Base-by-base conservation (phyloP, 2,797 vertebrate species). In the Prunella strophiata region DNA sequence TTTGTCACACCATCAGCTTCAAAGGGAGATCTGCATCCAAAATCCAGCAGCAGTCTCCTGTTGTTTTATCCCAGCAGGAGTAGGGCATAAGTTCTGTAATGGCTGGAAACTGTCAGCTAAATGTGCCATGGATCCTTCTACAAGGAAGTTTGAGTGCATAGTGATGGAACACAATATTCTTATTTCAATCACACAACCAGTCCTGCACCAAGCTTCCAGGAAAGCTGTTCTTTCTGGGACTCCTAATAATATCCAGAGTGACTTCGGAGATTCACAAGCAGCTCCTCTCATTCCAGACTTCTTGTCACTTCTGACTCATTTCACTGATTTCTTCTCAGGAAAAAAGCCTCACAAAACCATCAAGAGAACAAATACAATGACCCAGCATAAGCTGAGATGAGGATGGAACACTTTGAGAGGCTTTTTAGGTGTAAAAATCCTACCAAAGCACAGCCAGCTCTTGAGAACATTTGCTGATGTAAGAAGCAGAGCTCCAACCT, bases 11-110 rank as follows among this genome's bases (percentile, higher is more conserved):
- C 19, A 17, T 16, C 27, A 11, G 42, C 25, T 71, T 71, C 74
- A 20, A 62, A 72, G 67, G 4, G 12, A 72, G 43, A 58, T 22
- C 58, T 30, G 21, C 21, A 52, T 30, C 59, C 66, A 38, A 63
- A 88, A 34, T 12, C 38, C 68, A 36, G 45, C 59, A 32, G 13
- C 16, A 36, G 27, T 34, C 67, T 66, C 38, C 52, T 16, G 19
- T 21, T 34, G 3, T 36, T 71, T 80, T 8, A 57, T 5, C 18
- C 61, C 54, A 25, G 51, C 0, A 68, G 5, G 20, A 87, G 27
- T 0, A 52, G 32, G 22, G 13, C 1, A 0, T 9, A 9, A 38
- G 50, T 6, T 8, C 20, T 17, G 32, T 2, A 25, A 52, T 2
- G 38, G n/a, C 57, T 32, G 55, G 40, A 38, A 67, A 63, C 10